Evolutionary conservation across 2,888 invertebrate species (phyloP).

Genomic region (Dicranocentrus wangi): DNA sequence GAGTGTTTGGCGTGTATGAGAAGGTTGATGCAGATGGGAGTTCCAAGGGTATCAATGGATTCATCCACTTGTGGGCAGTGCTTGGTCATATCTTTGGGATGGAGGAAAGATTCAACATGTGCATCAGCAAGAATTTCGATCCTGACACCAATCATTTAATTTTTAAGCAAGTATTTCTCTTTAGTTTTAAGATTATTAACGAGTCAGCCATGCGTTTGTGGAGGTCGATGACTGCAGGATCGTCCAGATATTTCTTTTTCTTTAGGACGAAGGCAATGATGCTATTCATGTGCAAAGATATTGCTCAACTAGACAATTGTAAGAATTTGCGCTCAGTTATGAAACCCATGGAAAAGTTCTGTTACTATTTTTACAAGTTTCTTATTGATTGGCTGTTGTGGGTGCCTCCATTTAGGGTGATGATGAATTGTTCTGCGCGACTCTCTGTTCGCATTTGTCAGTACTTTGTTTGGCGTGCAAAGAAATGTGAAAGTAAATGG

Average conservation of each 20-base stretch:
- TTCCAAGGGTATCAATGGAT: conserved; percentile 66
- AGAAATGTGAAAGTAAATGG: conserved; percentile 55
- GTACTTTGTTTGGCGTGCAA: conserved; percentile 37
- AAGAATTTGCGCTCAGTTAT: conserved; percentile 60
- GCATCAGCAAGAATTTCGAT: conserved; percentile 65
- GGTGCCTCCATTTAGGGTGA: conserved; percentile 52
- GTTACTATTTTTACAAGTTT: conserved; percentile 62
- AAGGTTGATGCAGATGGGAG: conserved; percentile 39
- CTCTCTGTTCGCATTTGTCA: conserved; percentile 46
- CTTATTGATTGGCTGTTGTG: conserved; percentile 60
- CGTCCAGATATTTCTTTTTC: conserved; percentile 65
- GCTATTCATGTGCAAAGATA: conserved; percentile 68
- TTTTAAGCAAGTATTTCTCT: conserved; percentile 69
- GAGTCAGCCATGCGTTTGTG: conserved; percentile 61
- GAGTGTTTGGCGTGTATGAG: conserved; percentile 69
- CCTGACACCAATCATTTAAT: conserved; percentile 68
- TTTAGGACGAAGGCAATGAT: conserved; percentile 67
- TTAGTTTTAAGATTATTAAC: conserved; percentile 69
- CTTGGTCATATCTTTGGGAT: conserved; percentile 69
- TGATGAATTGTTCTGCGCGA: conserved; percentile 48
- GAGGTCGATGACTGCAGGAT: conserved; percentile 66
- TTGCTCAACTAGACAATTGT: conserved; percentile 66
- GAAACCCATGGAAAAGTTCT: conserved; percentile 60
- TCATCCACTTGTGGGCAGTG: conserved; percentile 71
- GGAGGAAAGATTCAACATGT: conserved; percentile 69